These are phyloP conservation scores for Trogon surrucura DNA, from an alignment of 2,113 vertebrate genomes.

Conservation along the genomic window DNA sequence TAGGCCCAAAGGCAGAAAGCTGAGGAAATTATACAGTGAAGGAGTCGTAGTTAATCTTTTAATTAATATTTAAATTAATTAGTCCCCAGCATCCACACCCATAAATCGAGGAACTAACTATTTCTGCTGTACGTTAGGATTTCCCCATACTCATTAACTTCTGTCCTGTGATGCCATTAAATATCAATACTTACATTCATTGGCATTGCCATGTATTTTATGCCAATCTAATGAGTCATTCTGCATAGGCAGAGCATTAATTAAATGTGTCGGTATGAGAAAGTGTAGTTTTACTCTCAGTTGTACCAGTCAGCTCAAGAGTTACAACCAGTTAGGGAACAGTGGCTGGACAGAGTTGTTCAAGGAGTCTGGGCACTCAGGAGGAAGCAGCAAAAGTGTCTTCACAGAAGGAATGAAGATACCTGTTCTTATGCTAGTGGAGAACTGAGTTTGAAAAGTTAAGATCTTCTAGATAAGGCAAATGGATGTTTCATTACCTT, in stretches of 20 bases:
- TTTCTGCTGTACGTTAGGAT: constrained; percentile 13
- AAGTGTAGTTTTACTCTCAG: background rate
- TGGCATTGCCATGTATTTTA: constrained; percentile 41
- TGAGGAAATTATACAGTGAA: constrained; percentile 25
- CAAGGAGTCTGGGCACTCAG: background rate
- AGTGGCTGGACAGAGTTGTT: background rate
- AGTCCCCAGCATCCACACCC: constrained; percentile 23
- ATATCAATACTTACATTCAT: constrained; percentile 41
- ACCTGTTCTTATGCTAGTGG: background rate
- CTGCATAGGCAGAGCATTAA: background rate
- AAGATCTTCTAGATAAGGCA: background rate
- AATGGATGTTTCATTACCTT: background rate
- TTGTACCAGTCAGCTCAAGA: constrained; percentile 17
- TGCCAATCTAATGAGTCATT: constrained; percentile 32
- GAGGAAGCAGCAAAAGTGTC: background rate
- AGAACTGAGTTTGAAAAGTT: background rate
- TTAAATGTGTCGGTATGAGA: constrained; percentile 37
- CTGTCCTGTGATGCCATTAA: background rate
- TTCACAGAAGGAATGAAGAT: background rate
- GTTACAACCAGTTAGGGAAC: background rate
- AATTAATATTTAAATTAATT: constrained; percentile 56
- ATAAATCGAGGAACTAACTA: constrained; percentile 24
- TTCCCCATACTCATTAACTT: constrained; percentile 30
- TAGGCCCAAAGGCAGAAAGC: constrained; percentile 3
- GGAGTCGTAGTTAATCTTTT: constrained; percentile 40